Percentiles rank a stretch among this genome's conserved stretches.
These are phyloP conservation scores for Rhinoderma darwinii DNA, from an alignment of 2,113 vertebrate genomes.

Conservation along the genomic window DNA sequence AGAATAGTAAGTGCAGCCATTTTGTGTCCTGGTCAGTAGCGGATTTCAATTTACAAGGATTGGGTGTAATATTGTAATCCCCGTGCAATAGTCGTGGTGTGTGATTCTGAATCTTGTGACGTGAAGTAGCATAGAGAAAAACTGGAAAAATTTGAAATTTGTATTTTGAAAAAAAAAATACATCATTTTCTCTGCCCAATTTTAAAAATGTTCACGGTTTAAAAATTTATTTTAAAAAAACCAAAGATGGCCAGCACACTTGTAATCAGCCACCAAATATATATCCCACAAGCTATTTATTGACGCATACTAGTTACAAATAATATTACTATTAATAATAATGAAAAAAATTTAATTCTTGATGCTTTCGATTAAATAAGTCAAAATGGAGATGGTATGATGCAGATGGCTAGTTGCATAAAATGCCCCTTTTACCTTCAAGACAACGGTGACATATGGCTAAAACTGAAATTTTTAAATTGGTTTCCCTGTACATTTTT, in stretches of 20 bases:
- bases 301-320: constrained; percentile 64
- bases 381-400: constrained; percentile 86
- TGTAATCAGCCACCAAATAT: constrained; percentile 84
- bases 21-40: constrained; percentile 86
- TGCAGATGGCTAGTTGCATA: constrained; percentile 81
- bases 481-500: constrained; percentile 73
- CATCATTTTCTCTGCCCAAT: not conserved
- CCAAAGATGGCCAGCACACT: constrained; percentile 88
- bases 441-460: constrained; percentile 77
- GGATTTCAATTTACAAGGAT: constrained; percentile 85
- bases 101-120: constrained; percentile 87
- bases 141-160: constrained; percentile 67
- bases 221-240: constrained; percentile 79
- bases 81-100: constrained; percentile 91
- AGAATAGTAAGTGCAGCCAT: constrained; percentile 89
- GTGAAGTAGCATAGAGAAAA: constrained; percentile 82
- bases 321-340: constrained; percentile 17
- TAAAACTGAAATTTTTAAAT: constrained; percentile 71
- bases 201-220: constrained; percentile 72
- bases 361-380: constrained; percentile 76
- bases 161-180: constrained; percentile 35
- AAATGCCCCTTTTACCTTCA: constrained; percentile 73
- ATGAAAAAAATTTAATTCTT: constrained; percentile 59
- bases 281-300: constrained; percentile 73
- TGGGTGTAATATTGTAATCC: constrained; percentile 92